Conservation (phyloP, 2,797 vertebrate species). For the Geotrypetes seraphini region DNA sequence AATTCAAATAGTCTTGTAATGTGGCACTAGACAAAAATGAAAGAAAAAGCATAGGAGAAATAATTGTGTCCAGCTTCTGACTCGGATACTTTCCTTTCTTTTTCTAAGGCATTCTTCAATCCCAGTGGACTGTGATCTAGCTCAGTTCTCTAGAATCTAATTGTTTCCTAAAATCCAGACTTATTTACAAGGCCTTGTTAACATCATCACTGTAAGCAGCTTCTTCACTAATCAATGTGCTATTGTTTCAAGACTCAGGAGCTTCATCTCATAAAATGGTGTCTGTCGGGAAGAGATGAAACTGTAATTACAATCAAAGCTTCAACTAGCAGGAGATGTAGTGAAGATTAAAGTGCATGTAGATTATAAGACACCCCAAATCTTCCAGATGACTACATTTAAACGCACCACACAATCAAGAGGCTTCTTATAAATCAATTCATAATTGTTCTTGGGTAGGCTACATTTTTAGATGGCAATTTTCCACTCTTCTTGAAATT, state of each 20-base stretch:
- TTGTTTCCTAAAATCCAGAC: not conserved
- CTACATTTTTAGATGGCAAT: slow-evolving; percentile 31
- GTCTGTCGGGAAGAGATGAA: slow-evolving; percentile 43
- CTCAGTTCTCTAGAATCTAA: not conserved
- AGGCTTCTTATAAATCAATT: slow-evolving; percentile 53
- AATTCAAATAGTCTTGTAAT: no score
- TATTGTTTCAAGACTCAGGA: slow-evolving; percentile 17
- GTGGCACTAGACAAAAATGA: no score
- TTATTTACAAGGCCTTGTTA: not conserved
- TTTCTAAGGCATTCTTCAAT: no score
- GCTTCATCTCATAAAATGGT: slow-evolving; percentile 50
- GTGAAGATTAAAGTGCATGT: slow-evolving; percentile 59
- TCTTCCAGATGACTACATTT: slow-evolving; percentile 44
- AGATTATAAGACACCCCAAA: slow-evolving; percentile 53
- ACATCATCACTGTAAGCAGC: slow-evolving; percentile 13
- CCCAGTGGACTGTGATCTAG: no score
- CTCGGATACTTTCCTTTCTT: no score
- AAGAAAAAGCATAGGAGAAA: no score
- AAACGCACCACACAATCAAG: slow-evolving; percentile 36
- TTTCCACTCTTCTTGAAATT: slow-evolving; percentile 36
- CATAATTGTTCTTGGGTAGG: slow-evolving; percentile 43
- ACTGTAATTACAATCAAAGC: slow-evolving; percentile 62
- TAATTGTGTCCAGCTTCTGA: no score
- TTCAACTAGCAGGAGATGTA: slow-evolving; percentile 47
- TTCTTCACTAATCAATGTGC: slow-evolving; percentile 2